A percentile compares a stretch with the other conserved stretches of the same genome.
Evolutionary conservation across 2,888 invertebrate genomes (phyloP).

Genomic region (Acanthosoma haemorrhoidale): DNA sequence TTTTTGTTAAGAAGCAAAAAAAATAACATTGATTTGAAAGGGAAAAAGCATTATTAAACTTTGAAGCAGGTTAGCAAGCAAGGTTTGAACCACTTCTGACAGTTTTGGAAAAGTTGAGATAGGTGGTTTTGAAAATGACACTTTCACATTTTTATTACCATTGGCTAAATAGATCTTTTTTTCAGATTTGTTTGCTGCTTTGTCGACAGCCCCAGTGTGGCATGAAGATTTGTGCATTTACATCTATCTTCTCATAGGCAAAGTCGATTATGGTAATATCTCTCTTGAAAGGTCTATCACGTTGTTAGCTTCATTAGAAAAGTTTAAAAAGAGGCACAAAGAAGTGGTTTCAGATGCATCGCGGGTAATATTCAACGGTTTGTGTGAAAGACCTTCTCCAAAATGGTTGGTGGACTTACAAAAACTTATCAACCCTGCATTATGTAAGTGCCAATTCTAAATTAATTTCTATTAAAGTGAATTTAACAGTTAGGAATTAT

Average conservation of each 20-base stretch:
- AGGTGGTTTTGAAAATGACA: too few relatives aligned
- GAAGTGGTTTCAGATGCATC: conserved; percentile 7
- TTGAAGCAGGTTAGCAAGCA: too few relatives aligned
- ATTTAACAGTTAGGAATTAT: too few relatives aligned
- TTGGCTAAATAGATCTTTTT: neutral
- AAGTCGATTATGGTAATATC: neutral
- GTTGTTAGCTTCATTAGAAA: neutral
- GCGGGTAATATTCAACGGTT: neutral
- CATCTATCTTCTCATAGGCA: neutral
- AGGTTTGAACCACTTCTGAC: too few relatives aligned
- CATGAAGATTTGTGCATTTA: conserved; percentile 20
- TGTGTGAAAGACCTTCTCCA: conserved; percentile 15
- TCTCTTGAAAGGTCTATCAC: conserved; percentile 16
- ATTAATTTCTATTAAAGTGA: neutral
- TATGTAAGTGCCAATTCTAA: conserved; percentile 9
- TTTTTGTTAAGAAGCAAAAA: too few relatives aligned
- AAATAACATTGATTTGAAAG: too few relatives aligned
- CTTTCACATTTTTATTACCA: too few relatives aligned
- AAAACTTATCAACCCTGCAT: neutral
- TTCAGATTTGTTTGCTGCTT: conserved; percentile 7
- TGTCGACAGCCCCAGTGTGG: neutral
- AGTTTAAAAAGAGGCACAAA: neutral
- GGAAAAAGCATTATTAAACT: too few relatives aligned
- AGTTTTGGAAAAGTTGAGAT: too few relatives aligned
- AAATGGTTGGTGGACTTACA: conserved; percentile 8